Base-by-base conservation (phyloP, 2,888 invertebrate genomes). In the Polyommatus iphigenia region DNA sequence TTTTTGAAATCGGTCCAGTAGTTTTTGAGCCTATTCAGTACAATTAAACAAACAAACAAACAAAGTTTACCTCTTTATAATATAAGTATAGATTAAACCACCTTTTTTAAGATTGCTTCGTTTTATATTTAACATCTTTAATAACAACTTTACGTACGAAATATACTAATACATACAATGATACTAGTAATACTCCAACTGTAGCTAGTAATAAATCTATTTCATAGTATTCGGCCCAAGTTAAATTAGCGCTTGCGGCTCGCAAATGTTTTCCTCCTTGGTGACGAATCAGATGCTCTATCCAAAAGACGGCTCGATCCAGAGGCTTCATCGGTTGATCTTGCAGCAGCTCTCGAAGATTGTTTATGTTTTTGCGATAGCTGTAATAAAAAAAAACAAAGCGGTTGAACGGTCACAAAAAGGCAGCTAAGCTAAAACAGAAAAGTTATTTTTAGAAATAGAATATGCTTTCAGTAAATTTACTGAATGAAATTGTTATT, bases 221-320 rank as follows among this genome's bases (percentile, higher is more conserved):
- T 76, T 81, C 80, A 18, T 78, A 80, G 76, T 80, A 80, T 57
- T 80, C 72, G 6, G 62, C 32, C 81, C 80, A 81, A 15, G 77
- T 67, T 20, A 81, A 71, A 71, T 80, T 72, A 1, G 82, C 81
- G 5, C 78, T n/a, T 1, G 80, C 79, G 5, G 82, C 77, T 1
- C 79, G 75, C 2, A 83, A 76, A 59, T 83, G 81, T 8, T 77
- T 50, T 2, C 79, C 82, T 10, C 80, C 80, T 10, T 78, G 75
- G 78, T 82, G 80, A 5, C 81, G 72, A 20, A 83, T 71, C 18
- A 82, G 77, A 67, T 83, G 77, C 24, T 82, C 82, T 7, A 80
- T 81, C 83, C 83, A 83, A 82, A 80, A 83, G 5, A 82, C 71
- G 6, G 81, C 82, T 24, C 78, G 76, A 20, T 82, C 81, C 36